Evolutionary conservation across 2,888 invertebrate genomes (phyloP).

Genomic region (Ophion obscuratus): DNA sequence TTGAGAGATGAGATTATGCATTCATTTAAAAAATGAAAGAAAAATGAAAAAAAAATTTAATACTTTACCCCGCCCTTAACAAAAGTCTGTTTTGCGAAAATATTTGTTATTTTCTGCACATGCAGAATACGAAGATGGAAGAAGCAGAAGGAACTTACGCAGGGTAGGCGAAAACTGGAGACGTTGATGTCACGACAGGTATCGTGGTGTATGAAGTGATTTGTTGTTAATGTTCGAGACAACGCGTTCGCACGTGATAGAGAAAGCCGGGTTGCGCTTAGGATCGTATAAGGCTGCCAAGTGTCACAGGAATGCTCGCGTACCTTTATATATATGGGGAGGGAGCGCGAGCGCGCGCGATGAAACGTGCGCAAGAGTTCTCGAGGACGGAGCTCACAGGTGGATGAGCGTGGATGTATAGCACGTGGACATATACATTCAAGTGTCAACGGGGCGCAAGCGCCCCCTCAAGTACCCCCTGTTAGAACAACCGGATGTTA

Average conservation of each 20-base stretch:
- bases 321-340: constrained; percentile 76
- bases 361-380: constrained; percentile 67
- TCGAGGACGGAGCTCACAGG: constrained; percentile 72
- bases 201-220: neutral
- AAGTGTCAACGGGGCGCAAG: constrained; percentile 70
- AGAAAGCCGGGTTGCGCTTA: constrained; percentile 61
- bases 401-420: constrained; percentile 71
- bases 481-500: constrained; percentile 16
- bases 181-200: neutral
- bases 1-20: too few relatives aligned
- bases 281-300: constrained; percentile 76
- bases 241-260: constrained; percentile 8
- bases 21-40: too few relatives aligned
- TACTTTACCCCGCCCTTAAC: too few relatives aligned
- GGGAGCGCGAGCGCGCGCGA: constrained; percentile 51
- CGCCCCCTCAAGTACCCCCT: constrained; percentile 64
- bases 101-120: neutral
- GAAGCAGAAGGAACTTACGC: neutral
- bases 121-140: too few relatives aligned
- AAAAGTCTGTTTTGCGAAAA: too few relatives aligned
- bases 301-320: constrained; percentile 73
- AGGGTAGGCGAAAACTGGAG: neutral
- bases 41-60: too few relatives aligned
- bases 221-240: neutral
- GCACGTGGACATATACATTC: constrained; percentile 65